Percentiles rank a stretch among this genome's conserved stretches.
Conservation (phyloP, 2,797 vertebrate genomes). For the Ptychadena robeensis region DNA sequence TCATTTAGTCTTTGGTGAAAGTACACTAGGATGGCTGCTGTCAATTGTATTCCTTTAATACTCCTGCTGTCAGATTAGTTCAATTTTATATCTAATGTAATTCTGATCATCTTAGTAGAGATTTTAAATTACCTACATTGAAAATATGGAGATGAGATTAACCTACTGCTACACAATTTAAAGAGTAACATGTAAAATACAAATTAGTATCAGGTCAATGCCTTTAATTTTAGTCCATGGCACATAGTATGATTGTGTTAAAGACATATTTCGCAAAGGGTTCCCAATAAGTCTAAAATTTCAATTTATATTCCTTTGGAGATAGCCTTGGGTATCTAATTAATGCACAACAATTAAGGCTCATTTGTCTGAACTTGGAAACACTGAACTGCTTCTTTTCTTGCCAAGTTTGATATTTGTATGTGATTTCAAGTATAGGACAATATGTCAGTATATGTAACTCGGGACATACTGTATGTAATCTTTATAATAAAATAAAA, state of each 20-base stretch:
- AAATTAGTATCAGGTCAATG: conserved; percentile 60
- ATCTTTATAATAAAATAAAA: conserved; percentile 71
- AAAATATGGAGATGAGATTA: conserved; percentile 57
- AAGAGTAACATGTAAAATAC: conserved; percentile 58
- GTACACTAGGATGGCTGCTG: neutral
- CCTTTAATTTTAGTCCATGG: conserved; percentile 51
- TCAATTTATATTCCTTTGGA: conserved; percentile 70
- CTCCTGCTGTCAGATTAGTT: neutral
- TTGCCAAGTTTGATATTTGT: conserved; percentile 70
- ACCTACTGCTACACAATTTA: conserved; percentile 62
- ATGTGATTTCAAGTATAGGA: conserved; percentile 68
- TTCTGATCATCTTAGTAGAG: conserved; percentile 30
- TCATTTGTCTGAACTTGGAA: conserved; percentile 69
- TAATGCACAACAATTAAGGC: conserved; percentile 72
- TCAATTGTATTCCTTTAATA: neutral
- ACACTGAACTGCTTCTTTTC: conserved; percentile 65
- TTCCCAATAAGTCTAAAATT: conserved; percentile 65
- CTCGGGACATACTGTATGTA: conserved; percentile 65
- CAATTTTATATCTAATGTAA: conserved; percentile 17
- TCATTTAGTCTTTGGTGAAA: neutral
- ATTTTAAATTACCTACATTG: conserved; percentile 43
- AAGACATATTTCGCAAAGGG: conserved; percentile 64
- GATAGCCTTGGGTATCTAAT: conserved; percentile 69
- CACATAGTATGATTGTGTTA: conserved; percentile 54
- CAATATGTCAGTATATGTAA: conserved; percentile 62